Conservation (phyloP, 2,888 invertebrate species). For the Drosophila testacea region DNA sequence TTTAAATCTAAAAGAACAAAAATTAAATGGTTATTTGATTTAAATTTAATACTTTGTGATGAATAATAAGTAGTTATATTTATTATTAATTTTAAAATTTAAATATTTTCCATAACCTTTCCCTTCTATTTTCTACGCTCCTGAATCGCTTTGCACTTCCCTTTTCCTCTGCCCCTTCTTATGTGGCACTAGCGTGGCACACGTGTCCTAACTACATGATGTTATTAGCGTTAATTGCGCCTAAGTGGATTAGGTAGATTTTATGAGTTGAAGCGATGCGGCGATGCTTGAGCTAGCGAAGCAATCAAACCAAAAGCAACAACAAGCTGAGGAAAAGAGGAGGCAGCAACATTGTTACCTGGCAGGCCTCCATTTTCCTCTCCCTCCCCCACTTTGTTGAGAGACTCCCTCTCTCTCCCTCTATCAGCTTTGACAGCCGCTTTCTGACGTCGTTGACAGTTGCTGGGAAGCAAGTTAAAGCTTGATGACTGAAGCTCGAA, state of each 20-base stretch:
- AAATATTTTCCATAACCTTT: neutral
- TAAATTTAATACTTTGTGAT: too few species aligned
- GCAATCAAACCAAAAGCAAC: slow-evolving; percentile 40
- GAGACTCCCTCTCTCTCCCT: neutral
- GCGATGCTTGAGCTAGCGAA: slow-evolving; percentile 29
- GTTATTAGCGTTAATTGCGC: slow-evolving; percentile 71
- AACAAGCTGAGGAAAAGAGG: slow-evolving; percentile 3
- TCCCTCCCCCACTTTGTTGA: neutral
- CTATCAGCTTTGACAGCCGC: slow-evolving; percentile 36
- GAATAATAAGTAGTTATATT: too few species aligned
- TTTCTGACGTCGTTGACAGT: slow-evolving; percentile 46
- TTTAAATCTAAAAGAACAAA: too few species aligned
- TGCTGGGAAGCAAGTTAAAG: slow-evolving; percentile 15
- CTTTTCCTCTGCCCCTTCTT: neutral
- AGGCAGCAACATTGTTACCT: slow-evolving; percentile 39
- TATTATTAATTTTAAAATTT: too few species aligned
- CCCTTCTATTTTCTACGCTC: neutral
- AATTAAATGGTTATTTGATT: too few species aligned
- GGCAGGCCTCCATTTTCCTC: neutral
- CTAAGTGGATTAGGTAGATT: slow-evolving; percentile 74
- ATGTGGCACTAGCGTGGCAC: slow-evolving; percentile 29
- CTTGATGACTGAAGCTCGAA: slow-evolving; percentile 24
- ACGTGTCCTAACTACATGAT: slow-evolving; percentile 63
- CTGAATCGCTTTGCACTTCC: too few species aligned
- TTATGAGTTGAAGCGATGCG: slow-evolving; percentile 50